Conservation (phyloP, 2,797 vertebrate species). For the Astyanax mexicanus region DNA sequence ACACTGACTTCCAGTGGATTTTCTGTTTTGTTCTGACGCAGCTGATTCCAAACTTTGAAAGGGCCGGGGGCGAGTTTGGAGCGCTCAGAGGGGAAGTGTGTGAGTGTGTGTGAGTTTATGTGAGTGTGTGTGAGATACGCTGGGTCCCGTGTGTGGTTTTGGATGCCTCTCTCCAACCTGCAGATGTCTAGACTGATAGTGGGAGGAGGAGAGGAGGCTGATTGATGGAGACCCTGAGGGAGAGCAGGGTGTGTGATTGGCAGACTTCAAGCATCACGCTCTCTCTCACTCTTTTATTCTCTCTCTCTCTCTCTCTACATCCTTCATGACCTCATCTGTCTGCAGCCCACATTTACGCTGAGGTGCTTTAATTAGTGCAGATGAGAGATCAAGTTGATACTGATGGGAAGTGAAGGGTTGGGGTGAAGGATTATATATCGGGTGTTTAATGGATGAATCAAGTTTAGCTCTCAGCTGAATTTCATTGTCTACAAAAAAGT, state of each 20-base stretch:
- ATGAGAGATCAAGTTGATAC: slow-evolving; percentile 38
- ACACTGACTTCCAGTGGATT: slow-evolving; percentile 4
- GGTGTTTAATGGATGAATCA: slow-evolving; percentile 8
- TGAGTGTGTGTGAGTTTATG: slow-evolving; percentile 30
- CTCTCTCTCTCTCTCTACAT: slow-evolving; percentile 59
- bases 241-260: slow-evolving; percentile 65
- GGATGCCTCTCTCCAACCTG: slow-evolving; percentile 40
- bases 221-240: slow-evolving; percentile 73
- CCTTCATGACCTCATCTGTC: slow-evolving; percentile 45
- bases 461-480: slow-evolving; percentile 21
- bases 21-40: slow-evolving; percentile 14
- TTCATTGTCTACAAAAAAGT: slow-evolving; percentile 11
- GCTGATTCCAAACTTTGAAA: slow-evolving; percentile 41
- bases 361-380: slow-evolving; percentile 32
- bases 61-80: slow-evolving; percentile 11
- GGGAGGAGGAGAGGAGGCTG: slow-evolving; percentile 64
- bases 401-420: slow-evolving; percentile 41
- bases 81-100: background rate
- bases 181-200: slow-evolving; percentile 63
- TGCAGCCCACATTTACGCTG: slow-evolving; percentile 34
- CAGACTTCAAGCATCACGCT: slow-evolving; percentile 59
- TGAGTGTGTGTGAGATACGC: slow-evolving; percentile 35
- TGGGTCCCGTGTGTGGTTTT: slow-evolving; percentile 21
- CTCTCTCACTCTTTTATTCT: background rate
- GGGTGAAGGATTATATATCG: slow-evolving; percentile 24